These are phyloP conservation scores for Melanophora roralis DNA, from an alignment of 2,888 invertebrate species.

Conservation along the genomic window DNA sequence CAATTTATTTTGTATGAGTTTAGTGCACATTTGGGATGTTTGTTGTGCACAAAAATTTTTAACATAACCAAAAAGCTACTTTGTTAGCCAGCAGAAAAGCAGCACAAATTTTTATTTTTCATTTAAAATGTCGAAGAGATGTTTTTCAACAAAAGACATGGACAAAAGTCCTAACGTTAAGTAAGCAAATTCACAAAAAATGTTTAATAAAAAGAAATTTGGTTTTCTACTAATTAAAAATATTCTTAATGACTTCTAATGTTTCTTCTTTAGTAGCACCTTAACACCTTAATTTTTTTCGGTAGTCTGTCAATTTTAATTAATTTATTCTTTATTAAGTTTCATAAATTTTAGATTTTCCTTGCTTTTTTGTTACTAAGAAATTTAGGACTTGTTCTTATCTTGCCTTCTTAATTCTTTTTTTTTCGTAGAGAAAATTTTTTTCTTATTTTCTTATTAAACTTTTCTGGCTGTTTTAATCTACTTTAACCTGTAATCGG, in stretches of 20 bases:
- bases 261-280: background rate
- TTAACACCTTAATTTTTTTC: background rate
- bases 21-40: constrained; percentile 63
- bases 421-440: constrained; percentile 1
- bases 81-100: background rate
- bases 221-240: background rate
- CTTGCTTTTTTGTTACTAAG: background rate
- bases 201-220: background rate
- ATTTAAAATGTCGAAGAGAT: background rate
- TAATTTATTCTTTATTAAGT: too few relatives aligned
- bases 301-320: background rate
- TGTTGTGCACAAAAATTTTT: constrained; percentile 30
- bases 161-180: background rate
- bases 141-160: constrained; percentile 16
- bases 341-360: too few relatives aligned
- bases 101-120: background rate
- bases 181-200: background rate
- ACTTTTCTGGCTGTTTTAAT: constrained; percentile 14
- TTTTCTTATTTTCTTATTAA: background rate
- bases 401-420: background rate
- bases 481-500: constrained; percentile 52
- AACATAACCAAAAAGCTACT: background rate
- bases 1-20: constrained; percentile 64
- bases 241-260: too few relatives aligned
- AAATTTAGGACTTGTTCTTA: background rate